Evolutionary conservation across 1,140 invertebrate species (phyloP), one percentile per base, ranked within the genome.

Genomic region (Ectropis grisescens): DNA sequence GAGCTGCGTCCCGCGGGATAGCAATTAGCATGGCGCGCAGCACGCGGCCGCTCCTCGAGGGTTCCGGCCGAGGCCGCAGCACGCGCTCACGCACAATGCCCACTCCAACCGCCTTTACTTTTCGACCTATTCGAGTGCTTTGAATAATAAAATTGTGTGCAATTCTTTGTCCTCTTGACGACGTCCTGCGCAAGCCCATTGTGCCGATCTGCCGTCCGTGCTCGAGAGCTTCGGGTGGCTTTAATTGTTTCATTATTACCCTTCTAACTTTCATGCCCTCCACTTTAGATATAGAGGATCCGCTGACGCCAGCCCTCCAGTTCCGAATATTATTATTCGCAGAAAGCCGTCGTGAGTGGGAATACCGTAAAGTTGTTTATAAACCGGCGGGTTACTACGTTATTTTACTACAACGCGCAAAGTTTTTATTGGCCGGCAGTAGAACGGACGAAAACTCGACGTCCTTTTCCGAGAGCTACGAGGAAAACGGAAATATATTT

Each of bases 81-180:
- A 55, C 50, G 55, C 49, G 48, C 54, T 58, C 43, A 24, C 49
- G n/a, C 42, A 58, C 60, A 66, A 71, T 58, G 55, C 50, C 29
- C 46, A 41, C 58, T 65, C 40, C 34, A 41, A 34, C 49, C 39
- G 54, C 37, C 51, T 67, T 61, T 60, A 57, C 53, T 65, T 65
- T 65, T 62, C 49, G 50, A 41, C 50, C 45, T 42, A 50, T 28
- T 58, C 38, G 51, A 64, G 60, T 61, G 43, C 34, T 40, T 34
- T 48, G 48, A 54, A 59, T 59, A 62, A 58, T 52, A 58, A 60
- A 62, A 45, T 49, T 46, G 24, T 45, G 39, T 49, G 30, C 43
- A 50, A 47, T 46, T 51, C 32, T 49, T 46, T 41, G 40, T 30
- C 32, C 34, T 35, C 44, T 54, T 23, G 32, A 51, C 50, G 34